Conservation (phyloP, 2,888 invertebrate genomes). For the Gortyna flavago region DNA sequence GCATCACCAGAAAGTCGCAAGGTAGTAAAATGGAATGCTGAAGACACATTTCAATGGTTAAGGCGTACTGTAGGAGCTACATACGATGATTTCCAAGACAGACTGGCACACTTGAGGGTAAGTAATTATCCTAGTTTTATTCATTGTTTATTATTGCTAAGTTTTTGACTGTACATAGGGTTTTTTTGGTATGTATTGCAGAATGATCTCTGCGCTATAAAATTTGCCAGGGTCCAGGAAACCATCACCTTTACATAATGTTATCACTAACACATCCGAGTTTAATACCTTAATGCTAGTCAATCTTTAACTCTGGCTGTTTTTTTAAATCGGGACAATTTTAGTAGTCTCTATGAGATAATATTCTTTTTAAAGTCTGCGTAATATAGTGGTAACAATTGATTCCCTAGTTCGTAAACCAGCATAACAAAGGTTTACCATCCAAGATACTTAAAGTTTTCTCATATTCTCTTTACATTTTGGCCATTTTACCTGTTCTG, state of each 20-base stretch:
- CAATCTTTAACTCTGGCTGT: neutral
- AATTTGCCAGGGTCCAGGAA: neutral
- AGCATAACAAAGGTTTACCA: neutral
- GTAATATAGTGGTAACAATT: neutral
- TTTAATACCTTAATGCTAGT: neutral
- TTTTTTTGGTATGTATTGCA: neutral
- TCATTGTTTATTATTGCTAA: neutral
- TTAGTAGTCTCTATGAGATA: neutral
- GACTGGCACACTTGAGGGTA: slow-evolving; percentile 96
- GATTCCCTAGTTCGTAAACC: neutral
- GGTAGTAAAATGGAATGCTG: slow-evolving; percentile 99
- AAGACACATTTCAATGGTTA: slow-evolving; percentile 99
- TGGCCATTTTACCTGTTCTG: too few species aligned
- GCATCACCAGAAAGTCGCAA: slow-evolving; percentile 98
- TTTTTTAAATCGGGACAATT: neutral
- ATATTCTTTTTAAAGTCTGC: neutral
- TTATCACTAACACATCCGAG: neutral
- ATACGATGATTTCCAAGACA: slow-evolving; percentile 97
- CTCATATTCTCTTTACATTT: neutral
- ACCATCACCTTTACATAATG: neutral
- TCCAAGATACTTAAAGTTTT: neutral
- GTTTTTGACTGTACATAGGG: neutral
- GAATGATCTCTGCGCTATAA: neutral
- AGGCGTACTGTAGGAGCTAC: slow-evolving; percentile 97
- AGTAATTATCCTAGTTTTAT: slow-evolving; percentile 39